These are phyloP conservation scores for Trissoscelio sp. DNA, from an alignment of 2,888 invertebrate genomes.

Conservation along the genomic window DNA sequence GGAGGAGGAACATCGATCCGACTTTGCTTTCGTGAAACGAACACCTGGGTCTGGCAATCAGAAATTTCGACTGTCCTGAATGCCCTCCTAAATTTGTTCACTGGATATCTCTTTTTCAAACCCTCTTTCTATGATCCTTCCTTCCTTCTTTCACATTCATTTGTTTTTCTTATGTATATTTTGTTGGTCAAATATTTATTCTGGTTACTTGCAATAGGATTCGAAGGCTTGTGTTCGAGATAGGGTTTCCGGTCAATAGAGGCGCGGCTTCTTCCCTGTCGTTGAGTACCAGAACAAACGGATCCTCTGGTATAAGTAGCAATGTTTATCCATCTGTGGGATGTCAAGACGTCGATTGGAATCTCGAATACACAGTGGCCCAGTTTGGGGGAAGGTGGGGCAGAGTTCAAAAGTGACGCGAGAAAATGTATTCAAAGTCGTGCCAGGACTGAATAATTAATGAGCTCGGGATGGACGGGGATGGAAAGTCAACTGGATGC, in stretches of 20 bases:
- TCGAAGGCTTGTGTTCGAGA: slow-evolving; percentile 9
- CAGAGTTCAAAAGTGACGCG: slow-evolving; percentile 45
- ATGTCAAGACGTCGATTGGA: slow-evolving; percentile 13
- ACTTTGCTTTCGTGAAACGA: too few relatives aligned
- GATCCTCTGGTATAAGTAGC: slow-evolving; percentile 22
- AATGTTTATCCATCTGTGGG: slow-evolving; percentile 31
- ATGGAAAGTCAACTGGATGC: slow-evolving; percentile 22
- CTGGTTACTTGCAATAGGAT: background rate
- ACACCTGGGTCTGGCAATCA: background rate
- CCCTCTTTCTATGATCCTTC: too few relatives aligned
- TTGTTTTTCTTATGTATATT: too few relatives aligned
- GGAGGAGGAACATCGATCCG: too few relatives aligned
- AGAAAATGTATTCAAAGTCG: slow-evolving; percentile 53
- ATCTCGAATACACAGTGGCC: slow-evolving; percentile 48
- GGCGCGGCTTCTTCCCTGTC: slow-evolving; percentile 76
- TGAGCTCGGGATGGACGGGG: slow-evolving; percentile 14
- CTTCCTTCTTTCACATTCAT: too few relatives aligned
- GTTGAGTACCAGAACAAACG: slow-evolving; percentile 35
- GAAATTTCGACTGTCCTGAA: background rate
- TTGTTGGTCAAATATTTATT: too few relatives aligned
- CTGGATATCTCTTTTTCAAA: background rate
- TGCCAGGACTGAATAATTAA: slow-evolving; percentile 59
- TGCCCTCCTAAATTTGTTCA: background rate
- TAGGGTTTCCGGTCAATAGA: slow-evolving; percentile 80
- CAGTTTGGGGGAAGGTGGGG: slow-evolving; percentile 39